Conservation (phyloP, 35 echinoderm and acorn worm species). For the Lytechinus variegatus region DNA sequence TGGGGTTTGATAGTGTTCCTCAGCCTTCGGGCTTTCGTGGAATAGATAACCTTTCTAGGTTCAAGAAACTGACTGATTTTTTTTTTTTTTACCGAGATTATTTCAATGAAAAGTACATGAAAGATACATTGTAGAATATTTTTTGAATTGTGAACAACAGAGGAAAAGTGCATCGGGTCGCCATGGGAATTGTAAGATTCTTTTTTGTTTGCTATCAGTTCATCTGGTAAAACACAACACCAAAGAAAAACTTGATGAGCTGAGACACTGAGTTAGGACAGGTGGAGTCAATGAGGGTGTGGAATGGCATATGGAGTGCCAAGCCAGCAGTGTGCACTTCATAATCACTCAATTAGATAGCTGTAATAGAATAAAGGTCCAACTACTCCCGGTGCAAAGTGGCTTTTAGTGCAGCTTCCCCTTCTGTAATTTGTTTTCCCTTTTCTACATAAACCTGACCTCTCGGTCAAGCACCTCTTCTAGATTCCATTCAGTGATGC, state of each 20-base stretch:
- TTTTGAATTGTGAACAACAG: neutral
- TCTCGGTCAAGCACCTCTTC: constrained; percentile 29
- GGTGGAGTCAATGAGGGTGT: neutral
- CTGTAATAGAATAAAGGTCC: neutral
- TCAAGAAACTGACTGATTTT: constrained; percentile 6
- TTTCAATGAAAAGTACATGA: neutral
- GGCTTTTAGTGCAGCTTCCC: neutral
- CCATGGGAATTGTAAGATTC: neutral
- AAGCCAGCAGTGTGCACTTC: neutral
- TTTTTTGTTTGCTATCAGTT: neutral
- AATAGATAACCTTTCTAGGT: neutral
- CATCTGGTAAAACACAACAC: neutral
- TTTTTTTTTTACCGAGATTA: neutral
- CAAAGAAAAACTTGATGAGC: no score
- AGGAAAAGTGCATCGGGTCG: no score
- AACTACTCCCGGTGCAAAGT: neutral
- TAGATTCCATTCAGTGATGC: neutral
- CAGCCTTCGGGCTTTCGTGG: neutral
- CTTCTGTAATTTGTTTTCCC: constrained; percentile 31
- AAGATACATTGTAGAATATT: neutral
- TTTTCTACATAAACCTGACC: neutral
- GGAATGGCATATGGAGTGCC: neutral
- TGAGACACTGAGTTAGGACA: no score
- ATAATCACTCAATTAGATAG: constrained; percentile 13
- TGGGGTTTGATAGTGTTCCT: neutral